A percentile compares a stretch with the other conserved stretches of the same genome.
Evolutionary conservation across 2,888 invertebrate genomes (phyloP).

Genomic region (Caenorhabditis sp.): DNA sequence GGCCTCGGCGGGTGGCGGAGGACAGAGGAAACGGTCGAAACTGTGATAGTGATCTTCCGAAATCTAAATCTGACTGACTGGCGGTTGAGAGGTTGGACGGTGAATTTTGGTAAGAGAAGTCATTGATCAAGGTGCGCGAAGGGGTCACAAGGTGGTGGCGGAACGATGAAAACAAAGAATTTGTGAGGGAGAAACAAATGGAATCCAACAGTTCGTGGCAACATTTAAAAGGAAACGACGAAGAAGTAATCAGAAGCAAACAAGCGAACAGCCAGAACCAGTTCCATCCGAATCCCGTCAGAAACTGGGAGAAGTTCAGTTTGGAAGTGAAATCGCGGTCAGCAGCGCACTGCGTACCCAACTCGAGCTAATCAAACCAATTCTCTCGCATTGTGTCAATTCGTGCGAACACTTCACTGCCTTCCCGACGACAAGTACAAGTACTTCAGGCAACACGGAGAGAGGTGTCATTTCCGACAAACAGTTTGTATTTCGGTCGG

Average conservation of each 20-base stretch:
- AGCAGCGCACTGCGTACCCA: background rate
- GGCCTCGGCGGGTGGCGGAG: background rate
- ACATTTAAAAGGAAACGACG: background rate
- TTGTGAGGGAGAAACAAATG: slow-evolving; percentile 2
- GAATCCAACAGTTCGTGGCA: slow-evolving; percentile 8
- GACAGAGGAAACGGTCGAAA: slow-evolving; percentile 34
- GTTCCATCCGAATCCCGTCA: slow-evolving; percentile 8
- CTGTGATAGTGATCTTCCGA: slow-evolving; percentile 51
- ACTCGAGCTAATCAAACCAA: slow-evolving; percentile 55
- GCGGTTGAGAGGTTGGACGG: slow-evolving; percentile 17
- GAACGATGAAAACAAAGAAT: background rate
- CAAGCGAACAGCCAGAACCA: background rate
- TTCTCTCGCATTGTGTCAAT: slow-evolving; percentile 28
- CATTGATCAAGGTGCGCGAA: slow-evolving; percentile 39
- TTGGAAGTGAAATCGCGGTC: slow-evolving; percentile 45
- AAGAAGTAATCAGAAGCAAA: slow-evolving; percentile 7
- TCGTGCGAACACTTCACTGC: slow-evolving; percentile 29
- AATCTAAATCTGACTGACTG: slow-evolving; percentile 51
- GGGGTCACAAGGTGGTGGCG: slow-evolving; percentile 1
- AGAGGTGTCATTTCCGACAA: slow-evolving; percentile 39
- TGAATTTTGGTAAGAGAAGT: slow-evolving; percentile 41
- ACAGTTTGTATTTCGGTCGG: slow-evolving; percentile 26
- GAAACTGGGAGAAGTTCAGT: background rate
- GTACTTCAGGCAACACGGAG: slow-evolving; percentile 25
- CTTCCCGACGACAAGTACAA: slow-evolving; percentile 20